Evolutionary conservation across 2,797 vertebrate genomes (phyloP).

Genomic region (Crypturellus tataupa): DNA sequence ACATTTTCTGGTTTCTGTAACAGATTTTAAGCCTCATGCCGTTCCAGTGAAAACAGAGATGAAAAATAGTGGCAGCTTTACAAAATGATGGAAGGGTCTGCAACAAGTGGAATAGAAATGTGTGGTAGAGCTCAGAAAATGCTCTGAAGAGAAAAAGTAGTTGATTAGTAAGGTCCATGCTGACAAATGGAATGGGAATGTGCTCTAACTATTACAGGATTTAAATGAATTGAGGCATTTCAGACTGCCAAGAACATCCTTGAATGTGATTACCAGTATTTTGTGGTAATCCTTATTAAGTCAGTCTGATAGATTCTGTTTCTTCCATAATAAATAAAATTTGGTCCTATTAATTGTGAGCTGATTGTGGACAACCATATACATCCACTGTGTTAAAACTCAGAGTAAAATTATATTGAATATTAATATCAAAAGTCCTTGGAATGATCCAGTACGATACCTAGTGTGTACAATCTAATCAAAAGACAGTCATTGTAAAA

Average conservation of each 20-base stretch:
- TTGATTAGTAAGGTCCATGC: neutral
- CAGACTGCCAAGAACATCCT: neutral
- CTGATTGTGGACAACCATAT: neutral
- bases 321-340: neutral
- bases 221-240: neutral
- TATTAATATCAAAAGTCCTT: neutral
- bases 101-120: neutral
- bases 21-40: neutral
- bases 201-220: neutral
- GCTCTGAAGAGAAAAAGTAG: neutral
- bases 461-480: neutral
- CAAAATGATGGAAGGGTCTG: neutral
- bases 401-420: neutral
- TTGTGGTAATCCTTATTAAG: neutral
- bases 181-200: neutral
- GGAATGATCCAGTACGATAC: neutral
- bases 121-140: neutral
- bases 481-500: neutral
- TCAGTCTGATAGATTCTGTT: neutral
- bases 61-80: neutral
- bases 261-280: neutral
- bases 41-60: neutral
- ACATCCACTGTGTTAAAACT: neutral
- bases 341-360: neutral
- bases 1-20: neutral